These are phyloP conservation scores for Euspilapteryx auroguttella DNA, from an alignment of 2,888 invertebrate species.

Conservation along the genomic window DNA sequence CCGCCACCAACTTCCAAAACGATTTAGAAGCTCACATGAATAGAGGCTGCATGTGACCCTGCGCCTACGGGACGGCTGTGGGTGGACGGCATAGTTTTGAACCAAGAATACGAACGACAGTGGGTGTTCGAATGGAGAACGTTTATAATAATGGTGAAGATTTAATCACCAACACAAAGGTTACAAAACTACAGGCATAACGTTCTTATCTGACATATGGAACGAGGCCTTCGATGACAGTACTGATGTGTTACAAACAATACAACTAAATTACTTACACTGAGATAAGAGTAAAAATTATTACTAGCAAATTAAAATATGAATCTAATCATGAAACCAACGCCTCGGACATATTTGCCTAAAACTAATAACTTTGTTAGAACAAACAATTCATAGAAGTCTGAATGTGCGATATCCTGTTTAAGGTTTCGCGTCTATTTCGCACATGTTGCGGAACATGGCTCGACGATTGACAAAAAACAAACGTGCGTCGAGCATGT, in stretches of 20 bases:
- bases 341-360: no score
- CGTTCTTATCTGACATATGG: no score
- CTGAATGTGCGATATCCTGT: conserved; percentile 17
- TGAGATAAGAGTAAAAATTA: no score
- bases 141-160: conserved; percentile 62
- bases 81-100: conserved; percentile 58
- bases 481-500: conserved; percentile 33
- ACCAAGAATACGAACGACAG: conserved; percentile 40
- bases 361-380: no score
- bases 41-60: conserved; percentile 51
- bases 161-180: conserved; percentile 57
- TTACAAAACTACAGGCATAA: conserved; percentile 52
- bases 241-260: not conserved
- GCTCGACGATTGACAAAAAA: conserved; percentile 47
- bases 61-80: conserved; percentile 58
- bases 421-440: conserved; percentile 23
- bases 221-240: no score
- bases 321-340: no score
- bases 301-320: no score
- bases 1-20: not conserved
- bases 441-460: conserved; percentile 39
- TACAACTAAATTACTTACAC: no score
- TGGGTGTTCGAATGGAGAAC: conserved; percentile 61
- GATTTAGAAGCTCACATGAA: conserved; percentile 44
- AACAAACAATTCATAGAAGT: no score